Conservation (phyloP, 1,140 invertebrate genomes). For the Bombus difficillimus region DNA sequence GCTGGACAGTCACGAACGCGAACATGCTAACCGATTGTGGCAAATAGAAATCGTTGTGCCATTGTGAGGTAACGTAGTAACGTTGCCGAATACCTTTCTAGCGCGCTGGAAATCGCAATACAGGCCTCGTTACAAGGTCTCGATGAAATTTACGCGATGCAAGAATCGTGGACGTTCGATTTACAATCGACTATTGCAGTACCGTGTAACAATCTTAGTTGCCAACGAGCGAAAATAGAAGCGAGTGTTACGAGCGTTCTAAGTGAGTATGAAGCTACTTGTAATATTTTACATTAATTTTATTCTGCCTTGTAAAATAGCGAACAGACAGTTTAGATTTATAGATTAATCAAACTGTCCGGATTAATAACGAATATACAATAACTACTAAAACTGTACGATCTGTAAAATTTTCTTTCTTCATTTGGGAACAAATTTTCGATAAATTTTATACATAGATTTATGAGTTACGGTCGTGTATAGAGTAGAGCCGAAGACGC, state of each 20-base stretch:
- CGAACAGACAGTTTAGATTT: no score
- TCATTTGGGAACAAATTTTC: not conserved
- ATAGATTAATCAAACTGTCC: no score
- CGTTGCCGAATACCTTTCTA: not conserved
- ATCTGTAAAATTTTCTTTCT: not conserved
- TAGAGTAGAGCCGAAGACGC: not conserved
- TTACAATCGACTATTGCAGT: not conserved
- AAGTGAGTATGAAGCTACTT: no score
- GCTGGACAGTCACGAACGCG: not conserved
- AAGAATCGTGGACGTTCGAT: not conserved
- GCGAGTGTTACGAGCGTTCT: no score
- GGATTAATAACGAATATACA: no score
- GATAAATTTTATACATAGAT: not conserved
- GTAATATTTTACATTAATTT: no score
- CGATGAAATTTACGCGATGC: not conserved
- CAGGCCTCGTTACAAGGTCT: not conserved
- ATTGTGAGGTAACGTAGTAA: not conserved
- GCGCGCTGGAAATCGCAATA: not conserved
- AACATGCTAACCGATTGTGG: not conserved
- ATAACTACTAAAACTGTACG: no score
- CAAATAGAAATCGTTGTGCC: not conserved
- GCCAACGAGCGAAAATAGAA: no score
- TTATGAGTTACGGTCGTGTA: not conserved
- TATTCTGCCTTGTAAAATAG: no score
- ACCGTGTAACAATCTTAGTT: not conserved